Percentiles rank a stretch among this genome's conserved stretches.
These are phyloP conservation scores for Stylophora pistillata DNA, from an alignment of 64 coral and sea anemone species.

Conservation along the genomic window DNA sequence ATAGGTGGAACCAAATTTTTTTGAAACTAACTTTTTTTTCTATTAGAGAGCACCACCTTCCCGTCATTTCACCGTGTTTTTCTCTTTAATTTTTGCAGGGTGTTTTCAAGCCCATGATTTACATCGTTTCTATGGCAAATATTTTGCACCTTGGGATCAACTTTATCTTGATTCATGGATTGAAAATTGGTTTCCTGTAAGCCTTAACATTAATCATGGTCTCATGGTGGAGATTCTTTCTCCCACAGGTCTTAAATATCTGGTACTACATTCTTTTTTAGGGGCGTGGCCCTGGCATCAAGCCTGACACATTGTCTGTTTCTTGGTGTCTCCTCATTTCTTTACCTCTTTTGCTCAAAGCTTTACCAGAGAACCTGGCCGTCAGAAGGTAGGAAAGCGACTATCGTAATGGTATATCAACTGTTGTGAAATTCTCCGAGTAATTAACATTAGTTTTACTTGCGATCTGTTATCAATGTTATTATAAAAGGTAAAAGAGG, in stretches of 20 bases:
- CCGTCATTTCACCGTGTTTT: not conserved
- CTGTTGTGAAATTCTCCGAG: too few species aligned
- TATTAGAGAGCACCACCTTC: too few species aligned
- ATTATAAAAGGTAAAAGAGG: too few species aligned
- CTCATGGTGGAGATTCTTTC: too few species aligned
- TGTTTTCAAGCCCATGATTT: conserved; percentile 14
- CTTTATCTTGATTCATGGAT: not conserved
- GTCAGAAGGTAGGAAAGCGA: conserved; percentile 2
- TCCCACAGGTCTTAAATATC: not conserved
- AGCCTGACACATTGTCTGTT: not conserved
- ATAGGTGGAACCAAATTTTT: not conserved
- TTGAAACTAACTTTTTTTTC: not conserved
- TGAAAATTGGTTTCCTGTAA: not conserved
- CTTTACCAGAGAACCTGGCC: conserved; percentile 20
- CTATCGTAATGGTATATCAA: too few species aligned
- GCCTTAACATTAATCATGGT: not conserved
- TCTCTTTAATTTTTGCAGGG: not conserved
- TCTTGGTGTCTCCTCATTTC: not conserved
- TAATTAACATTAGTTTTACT: too few species aligned
- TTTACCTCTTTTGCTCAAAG: not conserved
- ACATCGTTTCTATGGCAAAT: not conserved
- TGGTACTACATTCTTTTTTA: not conserved
- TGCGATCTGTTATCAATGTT: too few species aligned
- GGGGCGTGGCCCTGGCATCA: conserved; percentile 15
- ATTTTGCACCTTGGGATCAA: not conserved